Evolutionary conservation across 92 coral and sea anemone species (phyloP), one percentile per base, ranked within the genome.

Genomic region (Isaurus tuberculatus): DNA sequence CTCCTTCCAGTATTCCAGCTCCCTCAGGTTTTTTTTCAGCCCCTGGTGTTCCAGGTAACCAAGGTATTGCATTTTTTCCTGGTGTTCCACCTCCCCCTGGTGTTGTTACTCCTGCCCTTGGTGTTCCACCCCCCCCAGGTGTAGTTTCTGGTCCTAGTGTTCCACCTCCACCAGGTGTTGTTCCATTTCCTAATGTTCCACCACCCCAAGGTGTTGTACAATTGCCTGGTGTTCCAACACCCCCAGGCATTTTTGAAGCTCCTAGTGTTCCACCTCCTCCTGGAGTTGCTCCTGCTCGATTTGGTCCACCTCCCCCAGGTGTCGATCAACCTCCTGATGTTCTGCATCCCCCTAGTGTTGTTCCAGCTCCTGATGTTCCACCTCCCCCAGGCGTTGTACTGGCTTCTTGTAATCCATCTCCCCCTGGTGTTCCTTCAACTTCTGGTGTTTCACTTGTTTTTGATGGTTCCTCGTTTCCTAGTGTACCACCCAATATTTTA

Each of bases 81-180:
- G 85, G 86, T 1, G 48, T 74, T 26, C 74, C 87, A 8, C 96
- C 84, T n/a, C 91, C 90, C 17, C 64, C 78, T 25, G 60, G 88
- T 11, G 25, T 84, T 19, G 79, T 84, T 11, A n/a, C n/a, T n/a
- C n/a, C n/a, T n/a, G n/a, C n/a, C n/a, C n/a, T n/a, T n/a, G n/a
- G n/a, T n/a, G n/a, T n/a, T n/a, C n/a, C n/a, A n/a, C 75, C 61
- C 2, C 85, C 90, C 1, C 70, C 90, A 40, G 84, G 87, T 2
- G 36, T 85, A 14, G 75, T 51, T 14, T 86, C 86, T 11, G 84
- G 73, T 42, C 31, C 68, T 2, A 34, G 87, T 15, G 30, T 88
- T 27, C 82, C 88, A 8, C 89, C 88, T 40, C 86, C 86, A n/a
- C 90, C 83, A 15, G 73, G 85, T 13, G 64, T n/a, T 3, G 9